Percentiles rank a stretch among this genome's conserved stretches.
These are phyloP conservation scores for Syrphus vitripennis DNA, from an alignment of 2,888 invertebrate species.

Conservation along the genomic window DNA sequence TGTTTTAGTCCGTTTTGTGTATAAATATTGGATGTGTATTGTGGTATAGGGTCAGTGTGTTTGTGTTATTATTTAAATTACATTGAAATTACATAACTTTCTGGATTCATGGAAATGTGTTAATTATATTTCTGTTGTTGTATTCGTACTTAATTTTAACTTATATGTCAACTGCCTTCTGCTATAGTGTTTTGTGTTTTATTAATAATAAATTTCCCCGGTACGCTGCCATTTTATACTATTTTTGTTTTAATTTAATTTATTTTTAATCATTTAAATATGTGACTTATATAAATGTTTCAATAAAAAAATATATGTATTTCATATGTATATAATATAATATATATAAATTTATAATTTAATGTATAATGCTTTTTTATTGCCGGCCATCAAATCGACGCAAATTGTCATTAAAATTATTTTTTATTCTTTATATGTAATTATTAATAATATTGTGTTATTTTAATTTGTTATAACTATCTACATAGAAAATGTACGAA, in stretches of 20 bases:
- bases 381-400: slow-evolving; percentile 62
- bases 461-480: slow-evolving; percentile 67
- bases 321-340: slow-evolving; percentile 52
- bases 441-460: slow-evolving; percentile 35
- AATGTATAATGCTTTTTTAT: slow-evolving; percentile 65
- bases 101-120: slow-evolving; percentile 6
- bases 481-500: slow-evolving; percentile 66
- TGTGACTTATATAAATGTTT: slow-evolving; percentile 68
- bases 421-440: neutral
- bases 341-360: slow-evolving; percentile 28
- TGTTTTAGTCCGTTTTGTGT: slow-evolving; percentile 28
- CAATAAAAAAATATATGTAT: slow-evolving; percentile 69
- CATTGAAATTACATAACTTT: slow-evolving; percentile 49
- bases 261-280: slow-evolving; percentile 34
- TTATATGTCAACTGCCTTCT: slow-evolving; percentile 1
- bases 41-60: neutral
- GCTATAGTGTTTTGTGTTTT: slow-evolving; percentile 11
- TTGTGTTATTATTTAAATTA: slow-evolving; percentile 8
- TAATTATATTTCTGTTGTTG: neutral
- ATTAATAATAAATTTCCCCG: slow-evolving; percentile 28
- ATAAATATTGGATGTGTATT: slow-evolving; percentile 15
- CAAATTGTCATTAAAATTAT: slow-evolving; percentile 64
- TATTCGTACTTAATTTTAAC: neutral
- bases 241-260: slow-evolving; percentile 3
- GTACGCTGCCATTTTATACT: slow-evolving; percentile 48